Evolutionary conservation across 64 coral and sea anemone genomes (phyloP), one percentile per base, ranked within the genome.

Genomic region (Montipora foliosa): DNA sequence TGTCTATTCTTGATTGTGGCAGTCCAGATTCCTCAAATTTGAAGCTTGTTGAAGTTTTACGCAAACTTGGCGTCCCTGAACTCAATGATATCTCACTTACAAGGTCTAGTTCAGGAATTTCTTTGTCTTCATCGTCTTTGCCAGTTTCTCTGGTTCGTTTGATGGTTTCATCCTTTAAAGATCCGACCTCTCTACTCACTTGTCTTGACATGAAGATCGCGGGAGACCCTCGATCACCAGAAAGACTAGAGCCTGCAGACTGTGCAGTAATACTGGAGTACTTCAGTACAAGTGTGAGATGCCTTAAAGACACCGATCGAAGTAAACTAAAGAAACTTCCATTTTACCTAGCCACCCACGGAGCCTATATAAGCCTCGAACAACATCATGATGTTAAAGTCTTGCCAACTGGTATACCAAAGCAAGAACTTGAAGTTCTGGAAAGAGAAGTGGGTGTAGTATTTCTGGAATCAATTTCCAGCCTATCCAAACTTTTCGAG

Each of bases 111-210:
- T 62, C 49, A 4, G 51, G 17, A 11, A 62, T 4, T 0, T 6
- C 0, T 58, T 4, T 53, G 6, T 12, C 21, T 8, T 15, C 66
- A 47, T 48, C 61, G 5, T 13, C 0, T 5, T 13, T 17, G 8
- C 13, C 7, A 20, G 17, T 19, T 12, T 5, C 2, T 17, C 16
- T 60, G 0, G 83, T 44, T 60, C 79, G 58, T 25, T 5, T 50
- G 3, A 59, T 93, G 20, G 91, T 93, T 21, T 60, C 91, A 6
- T 76, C 71, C 87, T 37, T 93, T 4, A 67, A 55, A 51, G 49
- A 44, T 44, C 83, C 83, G 37, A 58, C 17, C 13, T 88, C 77
- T 5, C 46, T 93, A 4, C 81, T 93, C 59, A 55, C 22, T 0
- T 60, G 60, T 7, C 83, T 93, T 71, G 3, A 21, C 14, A 75